Evolutionary conservation across 2,888 invertebrate genomes (phyloP), one percentile per base, ranked within the genome.

Genomic region (Autographa pulchrina): DNA sequence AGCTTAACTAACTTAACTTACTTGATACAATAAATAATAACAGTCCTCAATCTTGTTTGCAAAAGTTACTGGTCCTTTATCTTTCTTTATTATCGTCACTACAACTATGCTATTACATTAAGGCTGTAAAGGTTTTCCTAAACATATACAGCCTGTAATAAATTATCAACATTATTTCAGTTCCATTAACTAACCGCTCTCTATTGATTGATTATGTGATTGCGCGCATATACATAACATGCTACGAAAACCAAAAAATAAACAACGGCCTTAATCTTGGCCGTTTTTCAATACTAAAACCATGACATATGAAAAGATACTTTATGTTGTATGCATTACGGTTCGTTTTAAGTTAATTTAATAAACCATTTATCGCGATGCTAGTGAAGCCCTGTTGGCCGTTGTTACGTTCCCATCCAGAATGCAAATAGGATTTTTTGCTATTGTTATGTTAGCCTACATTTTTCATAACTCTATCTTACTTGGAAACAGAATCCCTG

Each of bases 351-450:
- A 14, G 7, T 25, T 3, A 65, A 13, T 9, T 41, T 3, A 25
- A 58, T 32, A 7, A 16, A 25, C n/a, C 9, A 32, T 54, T 64
- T 41, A 43, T 25, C 8, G 14, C 32, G 35, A n/a, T 48, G 20
- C 11, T n/a, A 16, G 31, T 0, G 11, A 13, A 18, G 38, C 13
- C 35, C 65, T 16, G 41, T 20, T 6, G 18, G 56, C 48, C 70
- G 31, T 14, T 64, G 60, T 13, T 43, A 16, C 35, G 9, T 59
- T 60, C 48, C 58, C 58, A 18, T 68, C 48, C 11, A 65, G 16
- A 56, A 60, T 38, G 18, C 32, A 68, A 65, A 68, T 72, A 56
- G 62, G 11, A 9, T 65, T 67, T 70, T 61, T n/a, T 38, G 25
- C 32, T n/a, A 65, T 56, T 56, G 32, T 31, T 18, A 68, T 54